A percentile compares a stretch with the other conserved stretches of the same genome.
Conservation (phyloP, 92 coral and sea anemone species). For the Pocillopora grandis region DNA sequence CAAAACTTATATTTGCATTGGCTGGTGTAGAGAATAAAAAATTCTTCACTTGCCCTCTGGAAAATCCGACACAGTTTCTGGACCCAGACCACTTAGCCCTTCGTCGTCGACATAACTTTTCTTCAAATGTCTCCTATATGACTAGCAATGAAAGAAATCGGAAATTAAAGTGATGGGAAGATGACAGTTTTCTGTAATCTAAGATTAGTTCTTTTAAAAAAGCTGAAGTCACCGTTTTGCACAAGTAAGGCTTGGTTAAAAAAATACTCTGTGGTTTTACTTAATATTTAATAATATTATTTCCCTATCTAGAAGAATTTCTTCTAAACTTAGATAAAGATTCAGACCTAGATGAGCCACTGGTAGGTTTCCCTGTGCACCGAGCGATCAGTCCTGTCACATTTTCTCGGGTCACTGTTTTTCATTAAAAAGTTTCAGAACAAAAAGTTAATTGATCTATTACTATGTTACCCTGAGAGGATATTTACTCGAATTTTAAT, state of each 20-base stretch:
- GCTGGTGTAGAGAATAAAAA: too few relatives aligned
- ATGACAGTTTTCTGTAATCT: too few relatives aligned
- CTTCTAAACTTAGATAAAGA: constrained; percentile 75
- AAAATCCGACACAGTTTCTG: too few relatives aligned
- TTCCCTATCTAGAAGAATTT: constrained; percentile 62
- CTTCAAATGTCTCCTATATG: too few relatives aligned
- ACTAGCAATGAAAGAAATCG: too few relatives aligned
- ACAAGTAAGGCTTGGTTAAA: too few relatives aligned
- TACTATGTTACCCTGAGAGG: background rate
- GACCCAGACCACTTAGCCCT: too few relatives aligned
- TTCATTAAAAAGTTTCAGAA: background rate
- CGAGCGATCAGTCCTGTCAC: background rate
- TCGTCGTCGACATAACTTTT: too few relatives aligned
- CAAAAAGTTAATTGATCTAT: background rate
- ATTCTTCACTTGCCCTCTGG: background rate
- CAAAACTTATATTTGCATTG: too few relatives aligned
- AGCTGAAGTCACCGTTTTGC: too few relatives aligned
- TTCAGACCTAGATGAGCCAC: constrained; percentile 36
- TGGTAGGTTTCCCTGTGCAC: constrained; percentile 50
- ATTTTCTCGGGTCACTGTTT: background rate
- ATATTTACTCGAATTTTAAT: background rate
- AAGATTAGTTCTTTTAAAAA: too few relatives aligned
- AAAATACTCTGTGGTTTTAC: constrained; percentile 1
- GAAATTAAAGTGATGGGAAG: too few relatives aligned
- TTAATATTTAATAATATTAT: background rate